These are phyloP conservation scores for Orestias chungarensis DNA, from an alignment of 2,797 vertebrate genomes.

Conservation along the genomic window DNA sequence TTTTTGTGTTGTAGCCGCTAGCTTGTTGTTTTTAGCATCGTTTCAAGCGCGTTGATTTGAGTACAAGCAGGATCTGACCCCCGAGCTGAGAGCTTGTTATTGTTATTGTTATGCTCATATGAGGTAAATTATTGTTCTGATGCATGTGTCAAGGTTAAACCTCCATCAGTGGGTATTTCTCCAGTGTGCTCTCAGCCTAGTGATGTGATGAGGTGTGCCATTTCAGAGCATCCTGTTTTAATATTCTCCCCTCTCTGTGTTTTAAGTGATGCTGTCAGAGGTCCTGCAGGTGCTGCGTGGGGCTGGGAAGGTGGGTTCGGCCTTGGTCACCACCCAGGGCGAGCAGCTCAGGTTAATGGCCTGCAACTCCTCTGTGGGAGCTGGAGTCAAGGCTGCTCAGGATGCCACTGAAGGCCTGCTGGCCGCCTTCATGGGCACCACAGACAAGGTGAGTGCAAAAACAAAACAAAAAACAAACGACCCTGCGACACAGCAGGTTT, in stretches of 20 bases:
- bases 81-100: neutral
- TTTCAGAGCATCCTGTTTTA: neutral
- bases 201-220: neutral
- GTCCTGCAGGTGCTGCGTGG: conserved; percentile 81
- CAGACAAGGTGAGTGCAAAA: conserved; percentile 57
- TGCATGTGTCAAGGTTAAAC: conserved; percentile 43
- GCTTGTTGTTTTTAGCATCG: neutral
- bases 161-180: neutral
- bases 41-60: neutral
- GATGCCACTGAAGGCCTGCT: conserved; percentile 67
- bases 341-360: conserved; percentile 78
- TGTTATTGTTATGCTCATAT: neutral
- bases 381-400: conserved; percentile 71
- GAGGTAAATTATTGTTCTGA: conserved; percentile 15
- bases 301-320: conserved; percentile 78
- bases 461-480: too few species aligned
- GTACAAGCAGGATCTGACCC: neutral
- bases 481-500: neutral
- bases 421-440: conserved; percentile 59
- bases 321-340: conserved; percentile 73
- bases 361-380: conserved; percentile 76
- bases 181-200: neutral
- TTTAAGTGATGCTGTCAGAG: conserved; percentile 74
- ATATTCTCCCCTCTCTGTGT: neutral
- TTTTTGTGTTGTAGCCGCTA: neutral